Percentiles rank a stretch among this genome's conserved stretches.
Evolutionary conservation across 2,113 vertebrate species (phyloP).

Genomic region (Lipophrys pholis): DNA sequence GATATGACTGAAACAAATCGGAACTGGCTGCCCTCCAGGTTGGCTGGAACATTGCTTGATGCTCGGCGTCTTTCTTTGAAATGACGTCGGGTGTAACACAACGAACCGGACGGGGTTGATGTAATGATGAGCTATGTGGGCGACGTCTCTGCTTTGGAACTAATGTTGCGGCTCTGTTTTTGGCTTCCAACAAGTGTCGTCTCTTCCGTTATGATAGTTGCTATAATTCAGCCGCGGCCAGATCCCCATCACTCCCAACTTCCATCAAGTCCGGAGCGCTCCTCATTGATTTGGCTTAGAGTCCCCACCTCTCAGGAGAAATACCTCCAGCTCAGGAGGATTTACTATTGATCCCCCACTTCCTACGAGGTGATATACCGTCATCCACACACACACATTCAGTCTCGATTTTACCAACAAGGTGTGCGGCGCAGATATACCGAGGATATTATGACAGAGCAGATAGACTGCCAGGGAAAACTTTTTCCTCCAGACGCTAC

Average conservation of each 20-base stretch:
- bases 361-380: constrained; percentile 68
- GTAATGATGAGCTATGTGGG: constrained; percentile 45
- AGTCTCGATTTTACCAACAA: constrained; percentile 49
- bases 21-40: constrained; percentile 56
- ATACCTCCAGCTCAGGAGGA: constrained; percentile 72
- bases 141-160: constrained; percentile 34
- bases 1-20: constrained; percentile 70
- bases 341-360: constrained; percentile 74
- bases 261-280: constrained; percentile 62
- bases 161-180: constrained; percentile 45
- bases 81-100: constrained; percentile 49
- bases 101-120: constrained; percentile 21
- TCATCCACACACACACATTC: constrained; percentile 59
- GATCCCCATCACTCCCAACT: constrained; percentile 60
- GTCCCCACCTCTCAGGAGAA: constrained; percentile 70
- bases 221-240: constrained; percentile 29
- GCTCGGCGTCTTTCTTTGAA: constrained; percentile 42
- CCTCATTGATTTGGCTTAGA: constrained; percentile 73
- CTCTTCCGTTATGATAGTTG: constrained; percentile 36
- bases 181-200: constrained; percentile 15
- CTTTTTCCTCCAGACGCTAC: constrained; percentile 53
- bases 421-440: constrained; percentile 63
- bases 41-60: constrained; percentile 39
- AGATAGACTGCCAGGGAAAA: constrained; percentile 50
- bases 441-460: constrained; percentile 52